Evolutionary conservation across 1,140 invertebrate genomes (phyloP), one percentile per base, ranked within the genome.

Genomic region (Drosophila sechellia): DNA sequence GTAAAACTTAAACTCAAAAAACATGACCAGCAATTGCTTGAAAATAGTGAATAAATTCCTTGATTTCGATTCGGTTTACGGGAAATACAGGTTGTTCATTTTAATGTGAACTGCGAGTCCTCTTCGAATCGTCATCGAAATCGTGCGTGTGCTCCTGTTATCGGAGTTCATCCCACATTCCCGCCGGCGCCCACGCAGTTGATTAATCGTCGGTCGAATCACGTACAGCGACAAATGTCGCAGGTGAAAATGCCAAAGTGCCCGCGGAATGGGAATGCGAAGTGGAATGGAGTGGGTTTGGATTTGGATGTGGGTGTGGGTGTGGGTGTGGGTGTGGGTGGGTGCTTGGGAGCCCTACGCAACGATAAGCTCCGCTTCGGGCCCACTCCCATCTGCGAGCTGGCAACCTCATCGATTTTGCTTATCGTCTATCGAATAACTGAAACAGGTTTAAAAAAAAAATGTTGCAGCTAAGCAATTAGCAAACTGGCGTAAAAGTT

Each of bases 171-270:
- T 52, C 64, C 50, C 12, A 10, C n/a, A 12, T 17, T 59, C 22
- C 27, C 60, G 45, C 42, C 48, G 25, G 54, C 79, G 73, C 70
- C 79, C 72, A 84, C 65, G 75, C 60, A 68, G 49, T 84, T 84
- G 81, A 84, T 84, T 84, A 84, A 84, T 84, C 77, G 81, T 77
- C 63, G 56, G 65, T 79, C 61, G 74, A 85, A 84, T 79, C 81
- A 84, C 81, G 81, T 84, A 84, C 81, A 79, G 20, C 71, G 77
- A 79, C 80, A 63, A 83, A 79, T 84, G 81, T 85, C 81, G 66
- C 81, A 84, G 81, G 76, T 84, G 80, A 85, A 77, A 69, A 81
- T 60, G 42, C 49, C 60, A 37, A 57, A 57, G 27, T 31, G 48
- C 15, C 13, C 6, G 20, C 39, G 57, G 20, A 39, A 13, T 22